These are phyloP conservation scores for Chalcis sispes DNA, from an alignment of 2,888 invertebrate genomes.

Conservation along the genomic window DNA sequence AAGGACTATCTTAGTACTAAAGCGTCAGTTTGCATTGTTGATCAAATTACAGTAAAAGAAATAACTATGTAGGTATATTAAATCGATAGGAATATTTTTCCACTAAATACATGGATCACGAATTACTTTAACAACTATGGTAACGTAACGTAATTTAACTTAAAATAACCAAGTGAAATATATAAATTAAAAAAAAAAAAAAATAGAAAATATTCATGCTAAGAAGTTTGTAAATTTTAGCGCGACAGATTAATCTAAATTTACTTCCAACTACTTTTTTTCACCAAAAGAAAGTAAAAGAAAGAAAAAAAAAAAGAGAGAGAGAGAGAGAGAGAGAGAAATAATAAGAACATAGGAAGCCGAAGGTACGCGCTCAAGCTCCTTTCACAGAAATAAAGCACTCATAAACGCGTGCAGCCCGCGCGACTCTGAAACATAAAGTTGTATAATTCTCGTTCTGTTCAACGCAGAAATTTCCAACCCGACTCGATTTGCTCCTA, in stretches of 20 bases:
- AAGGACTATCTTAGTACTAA: no score
- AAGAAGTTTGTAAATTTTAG: no score
- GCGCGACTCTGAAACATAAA: slow-evolving; percentile 7
- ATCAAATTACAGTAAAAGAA: no score
- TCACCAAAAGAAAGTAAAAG: slow-evolving; percentile 23
- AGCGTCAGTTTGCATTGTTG: no score
- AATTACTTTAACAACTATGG: no score
- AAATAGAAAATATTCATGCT: slow-evolving; percentile 7
- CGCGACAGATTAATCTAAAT: slow-evolving; percentile 46
- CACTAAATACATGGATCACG: no score
- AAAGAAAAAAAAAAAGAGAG: slow-evolving; percentile 5
- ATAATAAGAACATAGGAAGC: no score
- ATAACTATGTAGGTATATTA: no score
- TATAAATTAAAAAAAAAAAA: slow-evolving; percentile 14
- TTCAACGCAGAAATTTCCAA: slow-evolving; percentile 14
- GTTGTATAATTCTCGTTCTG: slow-evolving; percentile 10
- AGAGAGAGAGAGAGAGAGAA: slow-evolving; percentile 20
- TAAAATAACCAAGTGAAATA: background rate
- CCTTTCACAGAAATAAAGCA: slow-evolving; percentile 23
- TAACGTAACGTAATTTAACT: background rate
- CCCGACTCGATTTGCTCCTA: background rate
- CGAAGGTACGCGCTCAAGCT: background rate
- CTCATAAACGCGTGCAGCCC: background rate
- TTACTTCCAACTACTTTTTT: slow-evolving; percentile 22
- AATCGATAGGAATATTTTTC: no score